Conservation (phyloP, 2,797 vertebrate species). For the Amblyraja radiata region DNA sequence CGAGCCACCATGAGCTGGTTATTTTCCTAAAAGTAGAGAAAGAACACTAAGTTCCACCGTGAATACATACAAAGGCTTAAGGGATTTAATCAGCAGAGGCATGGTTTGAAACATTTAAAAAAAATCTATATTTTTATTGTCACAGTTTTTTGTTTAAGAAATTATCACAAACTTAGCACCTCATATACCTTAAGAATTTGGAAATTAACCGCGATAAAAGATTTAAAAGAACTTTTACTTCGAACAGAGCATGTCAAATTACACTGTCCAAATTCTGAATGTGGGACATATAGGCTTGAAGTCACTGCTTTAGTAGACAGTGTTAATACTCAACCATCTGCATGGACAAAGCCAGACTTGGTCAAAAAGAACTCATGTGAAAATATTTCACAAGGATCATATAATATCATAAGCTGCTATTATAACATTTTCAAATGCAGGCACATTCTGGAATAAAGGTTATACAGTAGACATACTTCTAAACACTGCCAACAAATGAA, state of each 20-base stretch:
- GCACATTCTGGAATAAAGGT: background rate
- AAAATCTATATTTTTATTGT: background rate
- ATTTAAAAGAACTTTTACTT: background rate
- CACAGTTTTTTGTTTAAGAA: background rate
- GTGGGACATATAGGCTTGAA: background rate
- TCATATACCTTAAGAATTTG: background rate
- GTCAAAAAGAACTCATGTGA: background rate
- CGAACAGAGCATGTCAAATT: too few species aligned
- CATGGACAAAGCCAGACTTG: background rate
- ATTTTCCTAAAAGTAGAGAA: slow-evolving; percentile 59
- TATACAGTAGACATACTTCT: background rate
- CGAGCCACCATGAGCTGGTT: slow-evolving; percentile 58
- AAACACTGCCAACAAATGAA: background rate
- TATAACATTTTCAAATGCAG: background rate
- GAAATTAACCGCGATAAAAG: background rate
- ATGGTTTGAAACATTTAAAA: background rate
- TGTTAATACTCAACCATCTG: background rate
- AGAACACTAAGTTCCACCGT: background rate
- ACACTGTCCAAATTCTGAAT: background rate
- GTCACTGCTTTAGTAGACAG: background rate
- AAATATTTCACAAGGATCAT: background rate
- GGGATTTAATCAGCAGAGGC: too few species aligned
- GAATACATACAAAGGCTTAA: too few species aligned
- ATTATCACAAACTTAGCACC: background rate
- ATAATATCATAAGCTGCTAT: background rate